Base-by-base conservation (phyloP, 2,888 invertebrate genomes). In the Anorthoa munda region DNA sequence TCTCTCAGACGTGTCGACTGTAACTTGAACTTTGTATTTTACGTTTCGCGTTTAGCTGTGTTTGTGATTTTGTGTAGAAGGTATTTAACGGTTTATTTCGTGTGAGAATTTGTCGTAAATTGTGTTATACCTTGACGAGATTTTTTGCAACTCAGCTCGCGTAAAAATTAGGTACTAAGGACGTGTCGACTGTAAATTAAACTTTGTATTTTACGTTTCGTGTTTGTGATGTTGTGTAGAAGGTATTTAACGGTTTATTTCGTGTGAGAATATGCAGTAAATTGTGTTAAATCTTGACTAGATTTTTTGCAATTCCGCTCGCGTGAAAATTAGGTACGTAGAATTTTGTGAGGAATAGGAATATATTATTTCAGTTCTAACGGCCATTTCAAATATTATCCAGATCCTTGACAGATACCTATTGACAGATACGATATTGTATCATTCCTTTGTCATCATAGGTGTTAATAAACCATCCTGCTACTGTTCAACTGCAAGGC, bases 1-100 rank as follows among this genome's bases (percentile, higher is more conserved):
- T 23, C 66, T 46, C n/a, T 51, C 23, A 63, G 55, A 61, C 48
- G 48, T 66, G 53, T 72, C 26, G n/a, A 9, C 18, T 13, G 46
- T 31, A 50, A 64, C 66, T 61, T 65, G 13, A 55, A 71, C 55
- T 71, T 65, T 45, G 48, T 71, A 70, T 26, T 77, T 51, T 21
- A 23, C 13, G 45, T 53, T 51, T 39, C 12, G 18, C 15, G 46
- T 58, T 23, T 58, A 48, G n/a, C 11, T 76, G 39, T 17, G 61
- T 58, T 31, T 53, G 31, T 72, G 15, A 53, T 48, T 46, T 60
- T n/a, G 5, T 55, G 39, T 39, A 9, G 4, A 15, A 51, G 53
- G 7, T 66, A 53, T n/a, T 64, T 23, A 45, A 3, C 9, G 17
- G 17, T 51, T 39, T 50, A 66, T 75, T 26, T 75, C 45, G 21